Evolutionary conservation across 1,140 invertebrate species (phyloP), one percentile per base, ranked within the genome.

Genomic region (Rhopalosiphum maidis): DNA sequence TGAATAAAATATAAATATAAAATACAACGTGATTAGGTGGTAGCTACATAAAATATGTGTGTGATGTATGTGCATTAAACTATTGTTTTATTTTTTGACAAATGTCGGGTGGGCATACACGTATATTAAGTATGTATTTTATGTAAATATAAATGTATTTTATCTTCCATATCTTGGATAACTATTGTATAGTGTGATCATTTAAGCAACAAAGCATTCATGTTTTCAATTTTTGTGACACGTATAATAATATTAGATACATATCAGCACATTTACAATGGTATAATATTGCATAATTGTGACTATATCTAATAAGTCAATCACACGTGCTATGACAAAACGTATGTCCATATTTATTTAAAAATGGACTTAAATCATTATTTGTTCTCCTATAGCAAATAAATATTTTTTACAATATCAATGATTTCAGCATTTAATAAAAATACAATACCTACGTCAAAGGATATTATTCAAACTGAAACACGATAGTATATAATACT

Each of bases 61-160:
- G n/a, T 77, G 60, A n/a, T 18, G 30, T 77, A 77, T 77, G n/a
- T n/a, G 43, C 43, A 30, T 86, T 30, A 46, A 86, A 86, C 43
- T 46, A 43, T 86, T 43, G 41, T 86, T 43, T 86, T 43, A 25
- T 86, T 46, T 86, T 41, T 86, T n/a, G 5, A 77, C 60, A 21
- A 85, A 85, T 11, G 2, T 41, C 18, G 30, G 30, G 41, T 87
- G 43, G 43, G 5, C 30, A 30, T 87, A 87, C 4, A 37, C 35
- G 21, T 22, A 35, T 83, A 46, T 46, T 87, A 87, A 30, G n/a
- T 87, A 87, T 87, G 85, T 87, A 87, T n/a, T 87, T 87, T 87
- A 46, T 87, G 15, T 21, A 87, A 15, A 87, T 37, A 43, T n/a
- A 46, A 46, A 48, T 87, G 7, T n/a, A 48, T 87, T 87, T 87